Base-by-base conservation (phyloP, 2,888 invertebrate species). In the Xylota sylvarum region DNA sequence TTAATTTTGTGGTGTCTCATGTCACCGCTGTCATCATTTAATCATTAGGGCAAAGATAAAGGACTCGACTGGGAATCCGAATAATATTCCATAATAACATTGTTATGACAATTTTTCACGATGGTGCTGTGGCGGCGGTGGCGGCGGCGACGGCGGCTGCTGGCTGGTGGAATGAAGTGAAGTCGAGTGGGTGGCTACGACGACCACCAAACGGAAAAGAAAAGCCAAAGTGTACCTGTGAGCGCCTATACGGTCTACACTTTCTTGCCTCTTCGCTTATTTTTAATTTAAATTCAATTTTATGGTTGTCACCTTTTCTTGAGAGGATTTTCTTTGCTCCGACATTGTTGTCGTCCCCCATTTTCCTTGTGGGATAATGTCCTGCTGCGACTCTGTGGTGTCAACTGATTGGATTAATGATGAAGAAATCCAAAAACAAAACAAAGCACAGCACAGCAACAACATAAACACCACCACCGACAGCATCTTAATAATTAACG, bases 11-110 rank as follows among this genome's bases (percentile, higher is more conserved):
- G 79, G 79, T 79, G 79, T 72, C 70, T 72, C 48, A 46, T 89
- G 88, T 88, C 89, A 89, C 72, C 87, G 87, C 88, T 89, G 88
- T 88, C 88, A 89, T 88, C 87, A 88, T 88, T 88, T 88, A 88
- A 89, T 89, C 89, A 88, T 89, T 88, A 88, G 84, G 58, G 5
- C 78, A 32, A 55, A 70, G 70, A 72, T 64, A 79, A 79, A 64
- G 56, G 70, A 64, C 79, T 55, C 62, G 30, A 62, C 78, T 70
- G 70, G 69, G 62, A 79, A 70, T 64, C 70, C 56, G 55, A 70
- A 62, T 72, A 72, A 72, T 48, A 79, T 64, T 79, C 62, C 55
- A 14, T 79, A 79, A 79, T 72, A 72, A 72, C 62, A 48, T 72
- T 79, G 79, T 79, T 79, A 64, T 72, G 79, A 55, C 35, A 43